These are phyloP conservation scores for Drosophila recens DNA, from an alignment of 2,888 invertebrate species.

Conservation along the genomic window DNA sequence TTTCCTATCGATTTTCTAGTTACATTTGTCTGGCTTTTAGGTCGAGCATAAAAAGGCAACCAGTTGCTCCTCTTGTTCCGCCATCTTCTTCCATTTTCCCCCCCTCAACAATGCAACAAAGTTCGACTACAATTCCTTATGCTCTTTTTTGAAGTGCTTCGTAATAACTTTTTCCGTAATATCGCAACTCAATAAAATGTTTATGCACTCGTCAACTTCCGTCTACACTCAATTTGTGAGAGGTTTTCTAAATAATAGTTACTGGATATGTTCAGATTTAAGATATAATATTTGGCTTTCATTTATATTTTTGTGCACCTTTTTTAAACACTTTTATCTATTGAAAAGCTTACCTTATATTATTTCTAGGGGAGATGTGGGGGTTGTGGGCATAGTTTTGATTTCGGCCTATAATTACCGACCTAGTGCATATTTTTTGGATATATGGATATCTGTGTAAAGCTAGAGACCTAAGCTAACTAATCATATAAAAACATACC, in stretches of 20 bases:
- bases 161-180: slow-evolving; percentile 14
- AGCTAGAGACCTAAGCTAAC: no score
- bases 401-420: no score
- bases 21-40: slow-evolving; percentile 79
- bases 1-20: slow-evolving; percentile 67
- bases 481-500: no score
- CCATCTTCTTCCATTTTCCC: background rate
- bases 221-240: background rate
- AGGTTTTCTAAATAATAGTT: background rate
- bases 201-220: slow-evolving; percentile 27
- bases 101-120: slow-evolving; percentile 39
- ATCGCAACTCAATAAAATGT: slow-evolving; percentile 23
- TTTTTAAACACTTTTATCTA: background rate
- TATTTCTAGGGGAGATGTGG: no score
- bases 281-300: background rate
- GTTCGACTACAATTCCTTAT: slow-evolving; percentile 38
- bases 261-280: no score
- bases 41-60: slow-evolving; percentile 65
- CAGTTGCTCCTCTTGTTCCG: slow-evolving; percentile 55
- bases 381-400: no score
- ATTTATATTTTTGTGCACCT: background rate
- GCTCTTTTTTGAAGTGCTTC: slow-evolving; percentile 39
- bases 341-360: background rate
- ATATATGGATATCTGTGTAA: no score
- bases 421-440: no score